Base-by-base conservation (phyloP, 1,140 invertebrate species). In the Yoshiicerus persimilis region DNA sequence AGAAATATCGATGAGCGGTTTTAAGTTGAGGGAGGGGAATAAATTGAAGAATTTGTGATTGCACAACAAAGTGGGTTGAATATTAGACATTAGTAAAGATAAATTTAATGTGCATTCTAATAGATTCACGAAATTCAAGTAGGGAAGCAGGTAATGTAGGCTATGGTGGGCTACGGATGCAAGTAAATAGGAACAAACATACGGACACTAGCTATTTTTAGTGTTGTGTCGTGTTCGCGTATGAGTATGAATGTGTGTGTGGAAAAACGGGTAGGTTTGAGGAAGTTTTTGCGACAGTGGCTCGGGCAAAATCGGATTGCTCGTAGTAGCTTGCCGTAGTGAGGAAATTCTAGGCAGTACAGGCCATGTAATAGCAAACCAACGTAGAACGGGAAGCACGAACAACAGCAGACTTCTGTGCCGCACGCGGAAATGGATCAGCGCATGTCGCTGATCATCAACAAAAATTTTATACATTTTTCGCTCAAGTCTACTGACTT, bases 121-220 rank as follows among this genome's bases (percentile, higher is more conserved):
- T 70, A 64, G 85, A 47, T 39, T 64, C 34, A 86, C 38, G 25
- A 86, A 41, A 86, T 66, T 39, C n/a, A 34, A 70, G 34, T 10
- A 64, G 85, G 39, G 20, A 86, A 64, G 64, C 85, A 86, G 34
- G 85, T 16, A 64, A 86, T 64, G 85, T 66, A 36, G 85, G 62
- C 34, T 47, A 47, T 86, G 56, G 62, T 83, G 77, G 32, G 36
- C n/a, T 84, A 84, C 39, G 39, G 39, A 32, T 84, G 38, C 38
- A 84, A 80, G 75, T 32, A 47, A 84, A 34, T 30, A 84, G 83
- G 47, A 84, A 30, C 27, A 62, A 89, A 88, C 89, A 89, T 88
- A 88, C 87, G 89, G 89, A 80, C 80, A 89, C 77, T 85, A 89
- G 88, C 88, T 90, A 90, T 90, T 89, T 90, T 90, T 90, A 89